Percentiles rank a stretch among this genome's conserved stretches.
Evolutionary conservation across 2,888 invertebrate genomes (phyloP).

Genomic region (Parnassius glacialis): DNA sequence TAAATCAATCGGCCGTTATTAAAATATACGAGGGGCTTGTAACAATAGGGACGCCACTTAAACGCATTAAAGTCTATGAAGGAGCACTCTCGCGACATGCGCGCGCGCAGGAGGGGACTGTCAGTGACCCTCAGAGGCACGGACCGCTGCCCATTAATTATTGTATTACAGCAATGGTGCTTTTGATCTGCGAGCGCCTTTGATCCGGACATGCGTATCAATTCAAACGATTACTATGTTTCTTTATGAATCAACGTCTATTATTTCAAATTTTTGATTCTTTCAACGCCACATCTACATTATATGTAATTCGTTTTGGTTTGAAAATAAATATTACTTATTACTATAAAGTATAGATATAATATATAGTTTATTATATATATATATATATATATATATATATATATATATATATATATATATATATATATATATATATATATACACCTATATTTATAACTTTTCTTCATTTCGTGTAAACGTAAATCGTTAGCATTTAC

Average conservation of each 20-base stretch:
- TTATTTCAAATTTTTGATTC: not conserved
- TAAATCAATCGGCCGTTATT: slow-evolving; percentile 28
- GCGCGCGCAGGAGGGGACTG: slow-evolving; percentile 42
- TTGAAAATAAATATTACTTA: not conserved
- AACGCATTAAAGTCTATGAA: slow-evolving; percentile 39
- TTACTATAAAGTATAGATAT: too few relatives aligned
- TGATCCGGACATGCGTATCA: slow-evolving; percentile 55
- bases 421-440: too few relatives aligned
- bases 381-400: too few relatives aligned
- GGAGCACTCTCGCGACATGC: slow-evolving; percentile 33
- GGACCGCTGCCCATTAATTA: slow-evolving; percentile 69
- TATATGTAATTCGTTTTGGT: not conserved
- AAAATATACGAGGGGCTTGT: slow-evolving; percentile 28
- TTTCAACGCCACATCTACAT: not conserved
- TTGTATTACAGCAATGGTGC: slow-evolving; percentile 67
- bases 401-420: too few relatives aligned
- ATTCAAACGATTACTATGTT: slow-evolving; percentile 32
- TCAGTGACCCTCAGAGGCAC: slow-evolving; percentile 60
- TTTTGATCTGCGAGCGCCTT: slow-evolving; percentile 61
- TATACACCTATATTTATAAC: too few relatives aligned
- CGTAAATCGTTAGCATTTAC: too few relatives aligned
- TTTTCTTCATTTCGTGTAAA: too few relatives aligned
- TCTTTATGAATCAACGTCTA: not conserved
- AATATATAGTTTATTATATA: too few relatives aligned
- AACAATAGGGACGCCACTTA: slow-evolving; percentile 33